Percentiles rank a stretch among this genome's conserved stretches.
Evolutionary conservation across 2,888 invertebrate genomes (phyloP).

Genomic region (Pyrochroa serraticornis): DNA sequence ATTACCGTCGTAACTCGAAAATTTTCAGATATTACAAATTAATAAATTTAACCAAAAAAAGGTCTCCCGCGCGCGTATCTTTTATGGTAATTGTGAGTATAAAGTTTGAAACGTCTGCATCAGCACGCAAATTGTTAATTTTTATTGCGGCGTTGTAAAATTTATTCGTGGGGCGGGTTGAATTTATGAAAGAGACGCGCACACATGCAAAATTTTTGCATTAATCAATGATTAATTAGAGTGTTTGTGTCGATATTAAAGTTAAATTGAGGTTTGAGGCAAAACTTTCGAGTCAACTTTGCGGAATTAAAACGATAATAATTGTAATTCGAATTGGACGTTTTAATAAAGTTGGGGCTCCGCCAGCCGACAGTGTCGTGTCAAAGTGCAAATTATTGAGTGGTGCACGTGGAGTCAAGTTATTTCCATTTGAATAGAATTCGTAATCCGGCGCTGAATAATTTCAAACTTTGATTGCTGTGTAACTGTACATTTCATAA

Average conservation of each 20-base stretch:
- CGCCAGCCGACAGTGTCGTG: constrained; percentile 20
- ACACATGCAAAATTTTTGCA: not conserved
- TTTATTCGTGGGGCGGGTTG: not conserved
- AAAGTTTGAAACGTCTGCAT: constrained; percentile 11
- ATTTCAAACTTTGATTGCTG: constrained; percentile 50
- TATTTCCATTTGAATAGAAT: constrained; percentile 53
- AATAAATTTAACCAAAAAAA: constrained; percentile 18
- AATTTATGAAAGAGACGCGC: not conserved
- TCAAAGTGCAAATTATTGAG: constrained; percentile 39
- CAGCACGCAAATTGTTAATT: constrained; percentile 17
- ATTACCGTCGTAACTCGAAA: constrained; percentile 21
- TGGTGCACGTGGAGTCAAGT: constrained; percentile 39
- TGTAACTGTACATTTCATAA: constrained; percentile 43
- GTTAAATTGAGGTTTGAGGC: not conserved
- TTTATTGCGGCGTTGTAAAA: constrained; percentile 3
- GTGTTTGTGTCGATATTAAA: not conserved
- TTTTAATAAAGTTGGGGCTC: constrained; percentile 26
- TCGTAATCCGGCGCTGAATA: constrained; percentile 47
- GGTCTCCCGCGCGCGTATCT: constrained; percentile 2
- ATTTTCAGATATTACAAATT: constrained; percentile 22
- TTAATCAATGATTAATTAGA: constrained; percentile 1
- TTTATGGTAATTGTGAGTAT: constrained; percentile 13
- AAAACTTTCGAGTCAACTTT: constrained; percentile 10
- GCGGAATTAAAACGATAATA: constrained; percentile 13
- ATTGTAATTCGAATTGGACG: constrained; percentile 29